Conservation (phyloP, 2,113 vertebrate species). For the Crotophaga sulcirostris region DNA sequence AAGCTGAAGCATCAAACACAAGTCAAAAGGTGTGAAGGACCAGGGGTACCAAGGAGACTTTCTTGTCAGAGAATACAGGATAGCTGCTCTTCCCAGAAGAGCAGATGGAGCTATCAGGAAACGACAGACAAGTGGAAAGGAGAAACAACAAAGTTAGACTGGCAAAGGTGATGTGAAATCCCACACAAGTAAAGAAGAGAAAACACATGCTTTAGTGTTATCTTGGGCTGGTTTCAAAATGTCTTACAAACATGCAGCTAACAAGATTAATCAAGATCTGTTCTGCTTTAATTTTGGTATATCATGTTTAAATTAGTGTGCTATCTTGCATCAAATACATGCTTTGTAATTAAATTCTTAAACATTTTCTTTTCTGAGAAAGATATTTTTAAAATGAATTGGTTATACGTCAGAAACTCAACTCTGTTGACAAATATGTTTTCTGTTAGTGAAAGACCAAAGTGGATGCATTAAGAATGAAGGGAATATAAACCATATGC, state of each 20-base stretch:
- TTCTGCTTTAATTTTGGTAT: conserved; percentile 19
- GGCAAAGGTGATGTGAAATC: neutral
- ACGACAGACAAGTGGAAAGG: neutral
- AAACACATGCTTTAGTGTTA: neutral
- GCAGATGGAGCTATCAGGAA: neutral
- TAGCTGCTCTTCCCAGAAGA: neutral
- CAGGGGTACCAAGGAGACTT: neutral
- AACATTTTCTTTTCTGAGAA: neutral
- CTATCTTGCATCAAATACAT: neutral
- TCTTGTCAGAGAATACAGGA: neutral
- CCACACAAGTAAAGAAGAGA: neutral
- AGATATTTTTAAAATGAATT: neutral
- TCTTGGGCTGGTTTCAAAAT: neutral
- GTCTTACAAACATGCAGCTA: neutral
- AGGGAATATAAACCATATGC: conserved; percentile 30
- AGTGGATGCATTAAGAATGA: neutral
- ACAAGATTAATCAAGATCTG: neutral
- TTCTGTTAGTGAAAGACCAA: conserved; percentile 37
- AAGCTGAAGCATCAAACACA: neutral
- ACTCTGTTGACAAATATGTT: conserved; percentile 20
- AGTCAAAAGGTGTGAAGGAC: neutral
- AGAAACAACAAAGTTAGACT: neutral
- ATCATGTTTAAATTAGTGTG: neutral
- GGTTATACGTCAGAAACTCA: neutral
- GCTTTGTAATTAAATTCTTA: conserved; percentile 15